Evolutionary conservation across 2,888 invertebrate species (phyloP), one percentile per base, ranked within the genome.

Genomic region (Hirtodrosophila trivittata): DNA sequence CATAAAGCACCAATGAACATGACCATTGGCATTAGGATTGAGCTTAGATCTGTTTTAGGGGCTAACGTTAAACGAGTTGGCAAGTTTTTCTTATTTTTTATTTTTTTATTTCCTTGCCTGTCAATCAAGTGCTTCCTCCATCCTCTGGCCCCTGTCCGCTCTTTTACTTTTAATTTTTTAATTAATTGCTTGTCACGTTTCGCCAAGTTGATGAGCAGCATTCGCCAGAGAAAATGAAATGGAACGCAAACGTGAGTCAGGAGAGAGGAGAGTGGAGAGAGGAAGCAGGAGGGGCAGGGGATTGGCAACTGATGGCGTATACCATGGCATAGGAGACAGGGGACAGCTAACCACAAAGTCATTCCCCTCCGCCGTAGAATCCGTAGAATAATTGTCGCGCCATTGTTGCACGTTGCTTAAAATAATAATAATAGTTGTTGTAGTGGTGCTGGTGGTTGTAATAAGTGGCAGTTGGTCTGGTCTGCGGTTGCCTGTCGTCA

Each of bases 111-210:
- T 4, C 30, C 14, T 14, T 26, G 58, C 38, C 47, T 46, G 69
- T 68, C 69, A 59, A 72, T 68, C 71, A 64, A 71, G 42, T 37
- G 62, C 33, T 16, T 12, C n/a, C 25, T 16, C 9, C 30, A 9
- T 10, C 2, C 28, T n/a, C 21, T 12, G 28, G 1, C 4, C 28
- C 5, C 32, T 13, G 10, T 5, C 32, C 14, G 38, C 55, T 35
- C 45, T 65, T 54, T 70, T 54, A 38, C 47, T 39, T 63, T 75
- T 76, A 82, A 82, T 82, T 82, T 82, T 82, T 82, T 86, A 82
- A 82, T 82, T 84, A 82, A 82, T 82, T 82, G 82, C 86, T 77
- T 72, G 82, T 86, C 82, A 82, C 82, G 82, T 77, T 68, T 62
- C 51, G 57, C 67, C 59, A 55, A 62, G 51, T 75, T 69, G 75